Conservation (phyloP, 1,140 invertebrate genomes). For the Antheraea pernyi region DNA sequence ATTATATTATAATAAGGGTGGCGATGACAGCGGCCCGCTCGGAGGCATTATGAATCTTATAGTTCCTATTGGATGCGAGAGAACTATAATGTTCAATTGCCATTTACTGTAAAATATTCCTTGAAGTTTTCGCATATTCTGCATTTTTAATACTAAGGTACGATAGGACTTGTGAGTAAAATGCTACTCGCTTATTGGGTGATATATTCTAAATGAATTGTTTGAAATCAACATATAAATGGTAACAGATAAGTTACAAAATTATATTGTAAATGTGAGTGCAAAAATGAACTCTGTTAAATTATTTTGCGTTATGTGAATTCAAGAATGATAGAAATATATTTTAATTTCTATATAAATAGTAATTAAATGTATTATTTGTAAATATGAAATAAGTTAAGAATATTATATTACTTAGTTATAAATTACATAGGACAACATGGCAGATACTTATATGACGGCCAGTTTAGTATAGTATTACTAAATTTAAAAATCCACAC, state of each 20-base stretch:
- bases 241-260: conserved; percentile 68
- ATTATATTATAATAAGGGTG: conserved; percentile 48
- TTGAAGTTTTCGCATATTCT: conserved; percentile 76
- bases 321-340: conserved; percentile 78
- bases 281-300: conserved; percentile 79
- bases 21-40: conserved; percentile 33
- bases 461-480: conserved; percentile 81
- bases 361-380: conserved; percentile 80
- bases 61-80: conserved; percentile 76
- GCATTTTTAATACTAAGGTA: conserved; percentile 72
- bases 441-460: conserved; percentile 80
- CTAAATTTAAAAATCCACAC: conserved; percentile 79
- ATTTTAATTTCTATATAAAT: conserved; percentile 78
- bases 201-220: conserved; percentile 76
- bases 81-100: conserved; percentile 78
- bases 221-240: conserved; percentile 65
- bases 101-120: conserved; percentile 72
- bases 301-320: conserved; percentile 80
- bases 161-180: conserved; percentile 70
- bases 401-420: conserved; percentile 80
- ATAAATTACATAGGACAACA: conserved; percentile 71
- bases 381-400: conserved; percentile 79
- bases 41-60: conserved; percentile 76
- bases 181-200: conserved; percentile 74
- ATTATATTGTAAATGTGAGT: conserved; percentile 78